Percentiles rank a stretch among this genome's conserved stretches.
Evolutionary conservation across 2,113 vertebrate species (phyloP).

Genomic region (Acanthochromis polyacanthus): DNA sequence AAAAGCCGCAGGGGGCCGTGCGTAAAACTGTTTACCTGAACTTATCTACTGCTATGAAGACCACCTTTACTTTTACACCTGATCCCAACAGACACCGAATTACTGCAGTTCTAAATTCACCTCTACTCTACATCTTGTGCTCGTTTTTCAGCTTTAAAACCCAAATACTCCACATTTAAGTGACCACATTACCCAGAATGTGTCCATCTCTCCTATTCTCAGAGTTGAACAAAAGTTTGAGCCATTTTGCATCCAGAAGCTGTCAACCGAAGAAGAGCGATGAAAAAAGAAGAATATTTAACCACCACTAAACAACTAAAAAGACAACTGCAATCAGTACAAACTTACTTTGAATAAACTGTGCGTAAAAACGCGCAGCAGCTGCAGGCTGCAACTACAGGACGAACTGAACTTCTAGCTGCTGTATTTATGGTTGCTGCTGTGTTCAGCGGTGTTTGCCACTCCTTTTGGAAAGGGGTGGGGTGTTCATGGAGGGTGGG

Average conservation of each 20-base stretch:
- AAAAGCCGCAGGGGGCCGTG: conserved; percentile 26
- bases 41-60: background rate
- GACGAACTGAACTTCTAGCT: background rate
- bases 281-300: no score
- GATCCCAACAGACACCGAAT: background rate
- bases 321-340: background rate
- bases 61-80: background rate
- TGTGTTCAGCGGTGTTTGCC: conserved; percentile 24
- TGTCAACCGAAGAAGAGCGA: no score
- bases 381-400: conserved; percentile 8
- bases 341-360: background rate
- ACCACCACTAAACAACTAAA: no score
- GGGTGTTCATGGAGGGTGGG: conserved; percentile 24
- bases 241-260: no score
- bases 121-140: background rate
- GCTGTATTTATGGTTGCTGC: background rate
- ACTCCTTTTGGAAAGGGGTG: conserved; percentile 43
- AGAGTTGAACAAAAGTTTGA: no score
- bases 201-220: background rate
- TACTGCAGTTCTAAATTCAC: background rate
- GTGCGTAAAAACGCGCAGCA: background rate
- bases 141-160: conserved; percentile 3
- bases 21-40: conserved; percentile 16
- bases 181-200: background rate
- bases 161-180: rapidly evolving